Base-by-base conservation (phyloP, 2,113 vertebrate genomes). In the Synodontis membranacea region DNA sequence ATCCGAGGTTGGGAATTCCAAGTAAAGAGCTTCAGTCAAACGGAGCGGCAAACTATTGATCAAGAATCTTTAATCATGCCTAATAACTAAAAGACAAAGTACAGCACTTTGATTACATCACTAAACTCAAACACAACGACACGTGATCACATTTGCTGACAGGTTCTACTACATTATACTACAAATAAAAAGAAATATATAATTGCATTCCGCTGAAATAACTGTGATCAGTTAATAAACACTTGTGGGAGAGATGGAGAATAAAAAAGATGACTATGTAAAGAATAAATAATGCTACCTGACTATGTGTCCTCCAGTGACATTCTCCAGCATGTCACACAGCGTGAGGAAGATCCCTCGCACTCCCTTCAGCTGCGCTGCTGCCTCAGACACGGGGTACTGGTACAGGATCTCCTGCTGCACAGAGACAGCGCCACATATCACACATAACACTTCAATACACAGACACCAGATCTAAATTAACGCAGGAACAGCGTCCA, bases 371-470 rank as follows among this genome's bases (percentile, higher is more conserved):
- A 99, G 95, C 93, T 97, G 97, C 82, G 93, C 89, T 78, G 97
- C 97, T 5, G 96, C 96, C 86, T 97, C 97, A 58, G 96, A 96
- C 84, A 92, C 86, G 1, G 98, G 98, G 85, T 97, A 99, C 92
- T 97, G 96, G 93, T 99, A 99, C 91, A 98, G 90, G 91, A 99
- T 97, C 93, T 99, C 98, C 93, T 99, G 97, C 97, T 98, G 93
- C 89, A 93, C 15, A 88, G 72, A n/a, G 37, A n/a, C 75, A 84
- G 84, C 12, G 56, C 28, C 56, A 66, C 58, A 81, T 83, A 1
- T 64, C 66, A 82, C n/a, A 74, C 58, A 78, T 39, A 80, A 37
- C 42, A 44, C 25, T 75, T 52, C 28, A 74, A 2, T 60, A 68
- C 4, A 80, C 19, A 44, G 1, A 64, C 9, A 8, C 46, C 46